These are phyloP conservation scores for Pristionchus entomophagus DNA, from an alignment of 2,888 invertebrate species.

Conservation along the genomic window DNA sequence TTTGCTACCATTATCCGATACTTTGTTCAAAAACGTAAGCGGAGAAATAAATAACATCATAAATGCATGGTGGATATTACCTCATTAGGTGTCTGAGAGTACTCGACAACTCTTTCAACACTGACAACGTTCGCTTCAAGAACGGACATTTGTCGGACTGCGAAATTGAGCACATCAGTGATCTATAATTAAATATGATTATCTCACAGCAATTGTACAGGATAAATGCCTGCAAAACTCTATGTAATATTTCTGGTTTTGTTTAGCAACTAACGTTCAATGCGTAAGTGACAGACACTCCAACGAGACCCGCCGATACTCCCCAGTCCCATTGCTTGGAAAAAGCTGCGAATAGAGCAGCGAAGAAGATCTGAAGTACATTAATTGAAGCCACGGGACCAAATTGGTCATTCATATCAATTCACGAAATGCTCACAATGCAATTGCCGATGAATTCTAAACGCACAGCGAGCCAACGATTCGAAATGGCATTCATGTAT, in stretches of 20 bases:
- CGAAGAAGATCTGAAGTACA: constrained; percentile 83
- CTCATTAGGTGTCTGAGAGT: constrained; percentile 82
- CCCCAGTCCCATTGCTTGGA: constrained; percentile 76
- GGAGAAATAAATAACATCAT: too few relatives aligned
- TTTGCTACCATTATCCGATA: too few relatives aligned
- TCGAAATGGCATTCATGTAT: constrained; percentile 68
- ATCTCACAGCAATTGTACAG: not conserved
- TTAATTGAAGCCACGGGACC: not conserved
- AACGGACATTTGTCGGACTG: constrained; percentile 79
- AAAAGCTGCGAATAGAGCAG: constrained; percentile 90
- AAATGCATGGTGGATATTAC: too few relatives aligned
- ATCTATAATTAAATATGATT: constrained; percentile 58
- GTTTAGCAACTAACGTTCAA: constrained; percentile 78
- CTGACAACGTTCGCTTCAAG: constrained; percentile 87
- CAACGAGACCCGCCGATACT: constrained; percentile 79
- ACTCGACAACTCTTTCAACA: constrained; percentile 92
- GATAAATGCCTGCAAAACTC: not conserved
- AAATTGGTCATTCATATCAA: not conserved
- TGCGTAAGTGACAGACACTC: constrained; percentile 80
- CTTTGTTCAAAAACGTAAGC: too few relatives aligned
- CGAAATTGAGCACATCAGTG: constrained; percentile 72
- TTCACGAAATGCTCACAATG: constrained; percentile 81
- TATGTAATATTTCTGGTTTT: not conserved
- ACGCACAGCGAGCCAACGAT: constrained; percentile 89
- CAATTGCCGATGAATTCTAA: constrained; percentile 96